Percentiles rank a stretch among this genome's conserved stretches.
Evolutionary conservation across 2,888 invertebrate genomes (phyloP).

Genomic region (Heteromurus nitidus): DNA sequence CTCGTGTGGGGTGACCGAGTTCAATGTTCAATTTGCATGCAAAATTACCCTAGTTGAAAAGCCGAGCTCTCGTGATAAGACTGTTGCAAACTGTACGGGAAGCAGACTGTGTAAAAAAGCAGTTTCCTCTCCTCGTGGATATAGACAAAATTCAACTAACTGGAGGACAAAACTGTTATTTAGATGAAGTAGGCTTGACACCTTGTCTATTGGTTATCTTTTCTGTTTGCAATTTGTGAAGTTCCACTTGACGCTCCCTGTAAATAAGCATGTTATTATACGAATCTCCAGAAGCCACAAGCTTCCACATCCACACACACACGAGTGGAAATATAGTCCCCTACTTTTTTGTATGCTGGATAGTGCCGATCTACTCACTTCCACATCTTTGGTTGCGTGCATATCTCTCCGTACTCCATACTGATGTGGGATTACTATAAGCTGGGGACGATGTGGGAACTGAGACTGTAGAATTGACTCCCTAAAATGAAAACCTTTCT

Average conservation of each 20-base stretch:
- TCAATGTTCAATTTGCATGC: conserved; percentile 62
- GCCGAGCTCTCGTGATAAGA: conserved; percentile 4
- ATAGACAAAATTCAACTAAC: too few relatives aligned
- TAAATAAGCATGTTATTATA: not conserved
- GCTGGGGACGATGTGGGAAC: too few relatives aligned
- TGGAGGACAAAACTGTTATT: not conserved
- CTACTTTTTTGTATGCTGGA: not conserved
- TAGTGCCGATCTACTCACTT: not conserved
- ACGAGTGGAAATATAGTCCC: not conserved
- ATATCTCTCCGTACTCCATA: not conserved
- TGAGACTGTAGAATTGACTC: too few relatives aligned
- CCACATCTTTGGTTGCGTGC: conserved; percentile 10
- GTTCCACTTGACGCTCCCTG: not conserved
- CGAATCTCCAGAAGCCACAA: not conserved
- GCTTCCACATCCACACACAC: not conserved
- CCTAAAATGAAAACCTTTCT: not conserved
- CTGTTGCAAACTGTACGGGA: not conserved
- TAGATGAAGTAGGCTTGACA: not conserved
- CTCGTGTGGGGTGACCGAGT: conserved; percentile 37
- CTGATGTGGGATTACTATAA: not conserved
- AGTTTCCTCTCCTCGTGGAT: too few relatives aligned
- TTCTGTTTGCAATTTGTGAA: not conserved
- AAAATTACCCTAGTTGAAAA: conserved; percentile 47
- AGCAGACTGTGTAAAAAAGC: not conserved
- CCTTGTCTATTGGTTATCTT: not conserved